Base-by-base conservation (phyloP, 2,113 vertebrate genomes). In the Notarius lentiginosus region DNA sequence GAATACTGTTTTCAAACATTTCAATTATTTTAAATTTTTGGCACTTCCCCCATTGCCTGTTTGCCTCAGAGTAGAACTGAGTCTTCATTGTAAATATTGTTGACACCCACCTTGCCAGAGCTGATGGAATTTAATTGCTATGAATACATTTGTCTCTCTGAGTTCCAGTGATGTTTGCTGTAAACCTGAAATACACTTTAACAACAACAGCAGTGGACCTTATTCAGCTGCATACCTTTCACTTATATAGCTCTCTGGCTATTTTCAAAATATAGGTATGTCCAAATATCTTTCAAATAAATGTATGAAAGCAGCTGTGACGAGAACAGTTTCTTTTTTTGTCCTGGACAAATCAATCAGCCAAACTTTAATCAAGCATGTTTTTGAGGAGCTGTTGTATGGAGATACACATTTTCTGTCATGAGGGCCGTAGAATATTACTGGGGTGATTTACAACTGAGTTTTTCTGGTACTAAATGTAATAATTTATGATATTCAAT, bases 181-280 rank as follows among this genome's bases (percentile, higher is more conserved):
- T 68, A 93, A 94, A 93, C 91, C 90, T 89, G 85, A 92, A 94
- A 92, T 92, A 91, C 85, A 91, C 89, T 91, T 92, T 84, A 94
- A 93, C 91, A 93, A 91, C 92, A 93, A 91, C 92, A 92, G 77
- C 79, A 1, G 73, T 81, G 80, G 72, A 85, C 85, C 90, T 94
- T 94, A 92, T 92, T 93, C n/a, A 51, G 91, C 90, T 88, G 18
- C 77, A 88, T 66, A 87, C 88, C 83, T 60, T 90, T 82, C 89
- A 51, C 24, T 92, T 91, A 72, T 72, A 47, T 68, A 14, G 8
- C 24, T 30, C 6, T 30, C 10, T 41, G 41, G 41, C 41, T 41
- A 41, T 41, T 41, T 41, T 41, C 2, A 65, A 4, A 65, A 91
- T 84, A 87, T 89, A 90, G 82, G 93, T 92, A 93, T 34, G 24